Evolutionary conservation across 2,888 invertebrate species (phyloP), one percentile per base, ranked within the genome.

Genomic region (Dolichopus griseipennis): DNA sequence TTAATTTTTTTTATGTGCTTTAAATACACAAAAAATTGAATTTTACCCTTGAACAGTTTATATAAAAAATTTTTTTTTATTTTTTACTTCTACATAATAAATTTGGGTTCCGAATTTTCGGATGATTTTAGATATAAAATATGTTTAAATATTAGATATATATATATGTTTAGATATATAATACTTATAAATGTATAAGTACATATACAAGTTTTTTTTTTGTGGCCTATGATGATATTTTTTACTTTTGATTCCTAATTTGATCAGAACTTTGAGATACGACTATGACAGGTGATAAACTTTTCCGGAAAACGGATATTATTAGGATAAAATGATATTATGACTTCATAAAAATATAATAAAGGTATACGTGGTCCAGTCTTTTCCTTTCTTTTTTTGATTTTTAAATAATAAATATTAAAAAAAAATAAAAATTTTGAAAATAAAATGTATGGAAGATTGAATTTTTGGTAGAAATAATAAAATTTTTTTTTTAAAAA

Each of bases 251-350:
- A 4, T 27, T 18, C 2, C 18, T 52, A 52, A 52, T 52, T 15
- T 52, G 15, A 52, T 52, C 52, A n/a, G 6, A 52, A 52, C 18
- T 15, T 18, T 9, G n/a, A 52, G 52, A n/a, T 18, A 52, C 52
- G 15, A 15, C 15, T 6, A 52, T 52, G 52, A 15, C 52, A 52
- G 52, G 52, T 52, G 52, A 18, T 52, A 52, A 52, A 52, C 52
- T 52, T 52, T 52, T 52, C 52, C 52, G 52, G 52, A 52, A 52
- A 52, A 18, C 15, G 52, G 52, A 52, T 52, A 52, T 52, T 52
- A 52, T 52, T 52, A 52, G 52, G 5, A 12, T 52, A 6, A 52
- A 52, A n/a, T 52, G 9, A 18, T n/a, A 52, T 52, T 52, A 52
- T 52, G 52, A 52, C n/a, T 52, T 52, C 2, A 52, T 52, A 18